A percentile compares a stretch with the other conserved stretches of the same genome.
phyloP scores from a whole-genome alignment of 2,113 vertebrate genomes.

The Coturnix japonica region DNA sequence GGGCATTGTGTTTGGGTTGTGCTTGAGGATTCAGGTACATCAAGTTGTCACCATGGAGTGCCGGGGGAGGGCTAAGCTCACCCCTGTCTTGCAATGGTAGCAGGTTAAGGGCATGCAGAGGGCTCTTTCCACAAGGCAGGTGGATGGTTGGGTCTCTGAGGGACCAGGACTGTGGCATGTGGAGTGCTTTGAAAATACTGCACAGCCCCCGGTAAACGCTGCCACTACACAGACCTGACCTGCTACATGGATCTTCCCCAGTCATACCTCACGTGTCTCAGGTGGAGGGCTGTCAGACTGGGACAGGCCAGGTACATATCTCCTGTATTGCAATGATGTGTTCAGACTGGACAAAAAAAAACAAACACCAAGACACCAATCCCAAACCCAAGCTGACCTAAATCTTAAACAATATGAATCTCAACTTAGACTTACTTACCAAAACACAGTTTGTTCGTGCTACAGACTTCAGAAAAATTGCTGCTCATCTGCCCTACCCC shows the following conservation, averaged over 20 bases:
- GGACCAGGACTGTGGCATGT: not conserved
- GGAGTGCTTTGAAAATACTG: not conserved
- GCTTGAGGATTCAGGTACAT: not conserved
- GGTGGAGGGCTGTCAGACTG: not conserved
- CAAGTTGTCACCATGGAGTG: not conserved
- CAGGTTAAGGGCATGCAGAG: not conserved
- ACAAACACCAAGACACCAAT: not conserved
- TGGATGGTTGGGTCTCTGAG: not conserved
- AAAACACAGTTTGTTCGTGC: not conserved
- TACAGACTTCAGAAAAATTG: not conserved
- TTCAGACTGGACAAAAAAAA: not conserved
- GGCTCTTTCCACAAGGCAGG: not conserved
- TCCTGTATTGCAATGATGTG: not conserved
- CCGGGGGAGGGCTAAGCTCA: not conserved
- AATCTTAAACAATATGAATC: not conserved
- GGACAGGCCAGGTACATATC: not conserved
- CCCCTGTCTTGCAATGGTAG: not conserved
- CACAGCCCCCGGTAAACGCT: not conserved
- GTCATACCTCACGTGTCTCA: not conserved
- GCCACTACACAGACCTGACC: not conserved
- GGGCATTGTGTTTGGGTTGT: not conserved
- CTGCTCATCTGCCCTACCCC: not conserved
- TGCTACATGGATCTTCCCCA: not conserved
- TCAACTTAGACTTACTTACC: not conserved
- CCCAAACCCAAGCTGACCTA: not conserved